Evolutionary conservation across 2,113 vertebrate genomes (phyloP).

Genomic region (Ceyx margarethae): DNA sequence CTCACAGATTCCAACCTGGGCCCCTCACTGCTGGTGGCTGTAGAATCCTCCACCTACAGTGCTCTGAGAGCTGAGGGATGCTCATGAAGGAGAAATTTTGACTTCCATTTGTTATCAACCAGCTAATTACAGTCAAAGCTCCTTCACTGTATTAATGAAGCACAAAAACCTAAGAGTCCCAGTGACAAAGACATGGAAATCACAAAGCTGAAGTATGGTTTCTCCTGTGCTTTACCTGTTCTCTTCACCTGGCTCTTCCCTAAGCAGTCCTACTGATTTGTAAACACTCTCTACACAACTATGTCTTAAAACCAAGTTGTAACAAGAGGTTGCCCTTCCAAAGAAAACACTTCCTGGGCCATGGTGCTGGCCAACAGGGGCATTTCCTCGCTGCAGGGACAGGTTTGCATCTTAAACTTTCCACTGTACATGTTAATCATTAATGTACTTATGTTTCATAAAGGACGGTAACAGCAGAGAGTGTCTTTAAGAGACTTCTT

Average conservation of each 20-base stretch:
- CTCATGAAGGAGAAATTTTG: not conserved
- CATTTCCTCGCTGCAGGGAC: not conserved
- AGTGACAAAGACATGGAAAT: not conserved
- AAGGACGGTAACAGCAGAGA: not conserved
- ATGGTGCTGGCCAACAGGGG: not conserved
- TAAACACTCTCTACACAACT: not conserved
- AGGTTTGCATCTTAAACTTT: not conserved
- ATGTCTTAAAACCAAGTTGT: not conserved
- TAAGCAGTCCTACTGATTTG: not conserved
- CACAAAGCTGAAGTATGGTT: not conserved
- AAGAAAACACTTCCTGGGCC: constrained; percentile 3
- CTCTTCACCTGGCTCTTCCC: not conserved
- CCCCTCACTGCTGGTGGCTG: not conserved
- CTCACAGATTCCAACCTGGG: not conserved
- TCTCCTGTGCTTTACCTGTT: not conserved
- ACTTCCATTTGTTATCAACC: not conserved
- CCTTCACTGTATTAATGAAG: not conserved
- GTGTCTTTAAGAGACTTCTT: not conserved
- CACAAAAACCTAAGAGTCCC: not conserved
- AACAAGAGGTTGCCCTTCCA: constrained; percentile 1
- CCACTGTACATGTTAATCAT: not conserved
- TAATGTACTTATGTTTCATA: not conserved
- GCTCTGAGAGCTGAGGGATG: not conserved
- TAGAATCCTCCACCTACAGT: not conserved
- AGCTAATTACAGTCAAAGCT: not conserved